Conservation (phyloP, 2,797 vertebrate genomes). For the Prunella strophiata region DNA sequence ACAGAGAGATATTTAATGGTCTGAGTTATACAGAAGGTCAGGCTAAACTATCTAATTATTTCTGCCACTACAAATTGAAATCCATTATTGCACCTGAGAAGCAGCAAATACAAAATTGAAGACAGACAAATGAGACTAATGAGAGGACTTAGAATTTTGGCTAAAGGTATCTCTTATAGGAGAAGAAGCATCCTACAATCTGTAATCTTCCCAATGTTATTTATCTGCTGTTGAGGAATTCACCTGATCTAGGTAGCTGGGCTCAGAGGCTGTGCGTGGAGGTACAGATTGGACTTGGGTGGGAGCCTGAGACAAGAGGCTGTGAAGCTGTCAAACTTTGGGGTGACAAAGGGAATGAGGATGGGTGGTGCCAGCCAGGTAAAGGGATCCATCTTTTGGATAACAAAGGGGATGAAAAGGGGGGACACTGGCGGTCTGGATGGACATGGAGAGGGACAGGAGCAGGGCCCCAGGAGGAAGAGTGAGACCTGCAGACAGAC, state of each 20-base stretch:
- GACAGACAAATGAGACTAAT: not conserved
- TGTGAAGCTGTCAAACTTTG: not conserved
- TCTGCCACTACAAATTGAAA: not conserved
- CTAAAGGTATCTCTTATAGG: not conserved
- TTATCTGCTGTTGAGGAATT: not conserved
- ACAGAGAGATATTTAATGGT: not conserved
- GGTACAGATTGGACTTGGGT: not conserved
- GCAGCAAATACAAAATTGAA: not conserved
- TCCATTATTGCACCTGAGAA: not conserved
- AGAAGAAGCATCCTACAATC: not conserved
- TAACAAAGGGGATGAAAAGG: too few relatives aligned
- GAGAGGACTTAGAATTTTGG: not conserved
- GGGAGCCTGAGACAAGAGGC: fast-evolving
- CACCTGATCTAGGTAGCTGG: not conserved
- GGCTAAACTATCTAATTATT: not conserved
- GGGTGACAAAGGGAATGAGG: fast-evolving
- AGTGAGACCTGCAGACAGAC: fast-evolving
- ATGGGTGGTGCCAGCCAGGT: not conserved
- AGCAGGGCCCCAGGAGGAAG: fast-evolving
- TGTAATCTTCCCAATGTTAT: not conserved
- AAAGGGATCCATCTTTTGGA: not conserved
- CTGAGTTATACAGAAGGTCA: not conserved
- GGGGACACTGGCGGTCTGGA: fast-evolving
- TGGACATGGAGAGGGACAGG: fast-evolving
- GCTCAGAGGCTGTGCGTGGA: fast-evolving